Conservation (phyloP, 1,140 invertebrate genomes). For the Coptotermes formosanus region DNA sequence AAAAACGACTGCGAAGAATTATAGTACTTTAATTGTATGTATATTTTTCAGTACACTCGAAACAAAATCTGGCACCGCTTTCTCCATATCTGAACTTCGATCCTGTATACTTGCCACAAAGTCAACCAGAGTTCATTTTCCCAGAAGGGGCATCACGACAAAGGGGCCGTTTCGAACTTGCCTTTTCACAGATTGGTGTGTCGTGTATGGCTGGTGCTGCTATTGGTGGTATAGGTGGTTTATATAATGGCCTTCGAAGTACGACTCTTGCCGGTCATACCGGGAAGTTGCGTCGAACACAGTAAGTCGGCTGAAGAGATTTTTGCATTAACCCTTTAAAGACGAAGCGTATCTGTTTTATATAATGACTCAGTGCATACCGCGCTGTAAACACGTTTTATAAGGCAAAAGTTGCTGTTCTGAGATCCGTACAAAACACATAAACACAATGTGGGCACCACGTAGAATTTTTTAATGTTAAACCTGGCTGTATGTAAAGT, state of each 20-base stretch:
- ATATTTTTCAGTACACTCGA: slow-evolving; percentile 43
- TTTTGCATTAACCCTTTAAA: no score
- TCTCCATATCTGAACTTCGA: slow-evolving; percentile 94
- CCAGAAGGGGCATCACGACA: slow-evolving; percentile 81
- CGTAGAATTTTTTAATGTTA: no score
- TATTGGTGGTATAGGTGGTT: slow-evolving; percentile 78
- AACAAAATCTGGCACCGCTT: slow-evolving; percentile 53
- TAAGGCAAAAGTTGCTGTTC: no score
- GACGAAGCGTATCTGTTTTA: no score
- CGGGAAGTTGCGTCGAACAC: slow-evolving; percentile 85
- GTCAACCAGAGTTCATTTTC: slow-evolving; percentile 90
- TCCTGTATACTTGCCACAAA: slow-evolving; percentile 74
- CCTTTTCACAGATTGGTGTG: slow-evolving; percentile 90
- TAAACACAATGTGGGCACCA: no score
- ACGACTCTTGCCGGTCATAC: slow-evolving; percentile 80
- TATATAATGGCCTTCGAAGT: slow-evolving; percentile 83
- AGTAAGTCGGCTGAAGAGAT: slow-evolving; percentile 58
- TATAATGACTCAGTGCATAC: no score
- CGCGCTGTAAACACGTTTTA: no score
- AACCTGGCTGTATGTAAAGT: no score
- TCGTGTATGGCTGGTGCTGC: slow-evolving; percentile 80
- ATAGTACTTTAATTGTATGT: not conserved
- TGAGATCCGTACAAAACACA: no score
- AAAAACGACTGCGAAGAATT: not conserved
- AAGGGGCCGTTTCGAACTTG: slow-evolving; percentile 81